phyloP scores from a whole-genome alignment of 2,113 vertebrate species.

The Boleophthalmus pectinirostris region DNA sequence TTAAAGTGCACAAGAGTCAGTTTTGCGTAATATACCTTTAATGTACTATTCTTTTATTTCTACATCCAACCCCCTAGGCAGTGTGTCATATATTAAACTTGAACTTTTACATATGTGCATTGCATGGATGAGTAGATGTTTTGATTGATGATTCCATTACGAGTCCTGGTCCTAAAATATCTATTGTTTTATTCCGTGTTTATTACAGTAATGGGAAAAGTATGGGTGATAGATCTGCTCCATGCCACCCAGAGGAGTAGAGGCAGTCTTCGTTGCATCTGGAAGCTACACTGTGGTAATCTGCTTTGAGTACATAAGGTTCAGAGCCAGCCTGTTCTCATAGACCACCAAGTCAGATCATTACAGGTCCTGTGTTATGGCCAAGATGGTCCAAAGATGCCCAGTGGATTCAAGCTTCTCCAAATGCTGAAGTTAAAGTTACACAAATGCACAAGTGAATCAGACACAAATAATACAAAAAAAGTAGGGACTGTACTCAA shows the following conservation, averaged over 20 bases:
- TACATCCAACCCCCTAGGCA: not conserved
- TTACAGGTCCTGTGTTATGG: conserved; percentile 61
- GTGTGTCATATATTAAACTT: not conserved
- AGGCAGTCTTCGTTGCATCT: conserved; percentile 66
- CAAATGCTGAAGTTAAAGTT: no score
- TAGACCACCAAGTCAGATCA: conserved; percentile 72
- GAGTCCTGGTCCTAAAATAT: conserved; percentile 60
- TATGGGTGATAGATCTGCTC: conserved; percentile 68
- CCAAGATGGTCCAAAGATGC: conserved; percentile 43
- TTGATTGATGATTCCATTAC: conserved; percentile 45
- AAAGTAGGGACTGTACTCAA: no score
- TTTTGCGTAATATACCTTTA: no score
- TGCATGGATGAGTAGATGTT: conserved; percentile 23
- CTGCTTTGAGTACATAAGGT: conserved; percentile 71
- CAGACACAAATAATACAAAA: no score
- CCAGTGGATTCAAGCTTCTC: conserved; percentile 19
- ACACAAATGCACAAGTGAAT: no score
- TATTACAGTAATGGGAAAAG: conserved; percentile 78
- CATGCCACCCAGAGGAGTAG: conserved; percentile 72
- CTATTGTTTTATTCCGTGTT: conserved; percentile 67
- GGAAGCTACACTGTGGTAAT: conserved; percentile 74
- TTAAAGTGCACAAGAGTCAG: no score
- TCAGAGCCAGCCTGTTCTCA: conserved; percentile 74
- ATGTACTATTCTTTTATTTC: not conserved
- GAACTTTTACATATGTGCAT: not conserved